These are phyloP conservation scores for Xanthia icteritia DNA, from an alignment of 2,888 invertebrate species.

Conservation along the genomic window DNA sequence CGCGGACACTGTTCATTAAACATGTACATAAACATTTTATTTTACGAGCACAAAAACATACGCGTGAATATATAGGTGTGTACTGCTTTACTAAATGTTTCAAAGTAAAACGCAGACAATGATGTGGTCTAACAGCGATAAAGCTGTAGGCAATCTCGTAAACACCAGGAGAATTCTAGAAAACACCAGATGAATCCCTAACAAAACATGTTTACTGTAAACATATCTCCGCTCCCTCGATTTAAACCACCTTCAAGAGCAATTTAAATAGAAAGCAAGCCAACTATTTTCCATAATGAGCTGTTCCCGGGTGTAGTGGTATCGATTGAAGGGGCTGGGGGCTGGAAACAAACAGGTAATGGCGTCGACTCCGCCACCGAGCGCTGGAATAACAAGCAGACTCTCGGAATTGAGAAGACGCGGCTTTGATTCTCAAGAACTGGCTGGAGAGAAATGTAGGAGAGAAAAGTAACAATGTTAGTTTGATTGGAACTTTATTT, in stretches of 20 bases:
- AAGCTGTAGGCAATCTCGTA: neutral
- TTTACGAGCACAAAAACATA: neutral
- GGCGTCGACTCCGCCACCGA: conserved; percentile 45
- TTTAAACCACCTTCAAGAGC: conserved; percentile 46
- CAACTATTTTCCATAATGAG: conserved; percentile 61
- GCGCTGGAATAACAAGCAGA: conserved; percentile 56
- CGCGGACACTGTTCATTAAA: neutral
- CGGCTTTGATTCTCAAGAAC: conserved; percentile 29
- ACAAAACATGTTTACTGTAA: conserved; percentile 29
- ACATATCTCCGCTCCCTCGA: conserved; percentile 26
- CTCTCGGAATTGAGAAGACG: conserved; percentile 43
- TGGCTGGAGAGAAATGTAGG: neutral
- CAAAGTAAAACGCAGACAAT: neutral
- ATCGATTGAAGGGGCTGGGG: conserved; percentile 55
- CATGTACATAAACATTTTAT: neutral
- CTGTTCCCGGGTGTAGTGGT: conserved; percentile 48
- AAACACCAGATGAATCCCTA: neutral
- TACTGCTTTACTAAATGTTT: too few relatives aligned
- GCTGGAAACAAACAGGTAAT: conserved; percentile 57
- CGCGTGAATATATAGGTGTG: neutral
- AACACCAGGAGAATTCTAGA: neutral
- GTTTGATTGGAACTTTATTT: neutral
- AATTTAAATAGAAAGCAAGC: conserved; percentile 58
- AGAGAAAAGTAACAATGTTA: neutral
- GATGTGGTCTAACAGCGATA: neutral